Evolutionary conservation across 2,888 invertebrate genomes (phyloP).

Genomic region (Lamellibrachia columna): DNA sequence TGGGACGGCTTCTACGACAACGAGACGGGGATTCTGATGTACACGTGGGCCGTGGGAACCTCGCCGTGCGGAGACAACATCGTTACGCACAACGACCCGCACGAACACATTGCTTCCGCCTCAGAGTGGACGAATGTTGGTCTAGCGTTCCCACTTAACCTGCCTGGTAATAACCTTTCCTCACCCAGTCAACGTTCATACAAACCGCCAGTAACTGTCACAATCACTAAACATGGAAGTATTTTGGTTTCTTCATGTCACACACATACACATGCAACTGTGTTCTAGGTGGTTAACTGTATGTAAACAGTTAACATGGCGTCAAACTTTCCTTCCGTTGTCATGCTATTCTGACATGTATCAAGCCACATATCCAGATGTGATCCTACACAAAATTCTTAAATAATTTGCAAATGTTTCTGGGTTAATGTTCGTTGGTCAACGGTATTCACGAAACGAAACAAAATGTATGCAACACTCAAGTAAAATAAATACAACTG

Average conservation of each 20-base stretch:
- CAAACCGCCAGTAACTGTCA: not conserved
- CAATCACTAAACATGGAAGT: not conserved
- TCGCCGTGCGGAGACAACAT: conserved; percentile 43
- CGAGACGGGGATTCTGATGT: conserved; percentile 49
- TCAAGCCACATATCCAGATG: too few relatives aligned
- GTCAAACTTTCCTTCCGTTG: not conserved
- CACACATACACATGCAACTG: not conserved
- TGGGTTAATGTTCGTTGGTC: too few relatives aligned
- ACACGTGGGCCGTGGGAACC: conserved; percentile 45
- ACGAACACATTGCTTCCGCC: conserved; percentile 45
- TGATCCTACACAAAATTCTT: too few relatives aligned
- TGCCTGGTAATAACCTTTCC: not conserved
- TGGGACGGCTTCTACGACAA: conserved; percentile 55
- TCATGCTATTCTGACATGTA: not conserved
- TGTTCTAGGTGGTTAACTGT: not conserved
- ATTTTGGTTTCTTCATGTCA: not conserved
- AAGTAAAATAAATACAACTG: too few relatives aligned
- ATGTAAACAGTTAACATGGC: not conserved
- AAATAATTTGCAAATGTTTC: too few relatives aligned
- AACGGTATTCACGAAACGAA: too few relatives aligned
- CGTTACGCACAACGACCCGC: conserved; percentile 50
- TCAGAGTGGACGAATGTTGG: conserved; percentile 50
- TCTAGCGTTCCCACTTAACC: conserved; percentile 28
- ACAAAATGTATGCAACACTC: too few relatives aligned
- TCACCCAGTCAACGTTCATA: not conserved